phyloP scores from a whole-genome alignment of 2,888 invertebrate genomes.

The Rhogogaster chlorosoma region DNA sequence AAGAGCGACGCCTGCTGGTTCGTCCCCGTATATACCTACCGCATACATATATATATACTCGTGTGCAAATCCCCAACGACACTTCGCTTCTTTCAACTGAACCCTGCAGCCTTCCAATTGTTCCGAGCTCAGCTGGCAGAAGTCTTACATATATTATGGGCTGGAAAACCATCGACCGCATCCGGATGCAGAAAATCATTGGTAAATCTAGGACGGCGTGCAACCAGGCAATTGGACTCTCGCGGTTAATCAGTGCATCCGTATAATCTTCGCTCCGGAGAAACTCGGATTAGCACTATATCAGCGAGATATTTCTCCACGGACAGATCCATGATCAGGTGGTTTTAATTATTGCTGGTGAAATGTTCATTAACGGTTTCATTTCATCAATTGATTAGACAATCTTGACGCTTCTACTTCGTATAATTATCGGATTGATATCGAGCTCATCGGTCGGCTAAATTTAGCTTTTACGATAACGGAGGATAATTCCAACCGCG shows the following conservation, averaged over 20 bases:
- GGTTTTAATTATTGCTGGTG: background rate
- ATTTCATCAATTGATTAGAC: background rate
- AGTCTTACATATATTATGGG: background rate
- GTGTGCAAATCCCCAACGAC: constrained; percentile 17
- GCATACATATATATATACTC: background rate
- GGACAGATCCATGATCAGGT: background rate
- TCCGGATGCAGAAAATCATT: constrained; percentile 14
- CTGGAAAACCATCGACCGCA: background rate
- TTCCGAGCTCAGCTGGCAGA: background rate
- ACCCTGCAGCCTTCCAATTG: background rate
- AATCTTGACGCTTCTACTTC: background rate
- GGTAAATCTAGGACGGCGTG: constrained; percentile 16
- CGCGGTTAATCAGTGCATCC: constrained; percentile 3
- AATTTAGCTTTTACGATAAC: constrained; percentile 3
- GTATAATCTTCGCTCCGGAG: background rate
- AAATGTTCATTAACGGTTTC: background rate
- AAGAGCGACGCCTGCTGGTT: constrained; percentile 36
- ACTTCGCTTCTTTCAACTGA: background rate
- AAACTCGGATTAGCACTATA: background rate
- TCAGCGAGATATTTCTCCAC: background rate
- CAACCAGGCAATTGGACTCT: constrained; percentile 4
- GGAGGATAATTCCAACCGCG: background rate
- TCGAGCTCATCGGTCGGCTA: background rate
- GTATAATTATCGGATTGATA: background rate
- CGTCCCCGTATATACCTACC: background rate